Base-by-base conservation (phyloP, 2,113 vertebrate species). In the Osmerus mordax region DNA sequence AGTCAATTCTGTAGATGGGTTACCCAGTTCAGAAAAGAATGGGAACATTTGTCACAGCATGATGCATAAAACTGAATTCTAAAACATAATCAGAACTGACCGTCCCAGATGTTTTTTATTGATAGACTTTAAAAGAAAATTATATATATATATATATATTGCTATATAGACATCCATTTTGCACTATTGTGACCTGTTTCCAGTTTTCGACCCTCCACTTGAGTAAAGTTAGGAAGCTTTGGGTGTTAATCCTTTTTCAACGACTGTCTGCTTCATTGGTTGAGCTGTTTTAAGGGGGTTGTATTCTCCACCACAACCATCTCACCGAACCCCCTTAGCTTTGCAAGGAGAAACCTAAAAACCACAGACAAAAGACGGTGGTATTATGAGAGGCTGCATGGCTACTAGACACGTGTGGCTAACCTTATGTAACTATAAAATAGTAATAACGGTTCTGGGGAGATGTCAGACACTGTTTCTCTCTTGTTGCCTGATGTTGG, bases 381-480 rank as follows among this genome's bases (percentile, higher is more conserved):
- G 23, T 7, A 54, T 3, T 19, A 70, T 18, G 62, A 58, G 2
- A 56, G 65, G 32, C 13, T 19, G 19, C 19, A 41, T 74, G 16
- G 25, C 4, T 78, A 53, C 53, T 62, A 60, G 58, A 75, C 69
- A 25, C 21, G 52, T 53, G 55, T 62, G 81, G 66, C 29, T 47
- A 68, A 73, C 58, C 28, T 70, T 51, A 67, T 54, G 64, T 69
- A 67, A 75, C 53, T 73, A 69, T 72, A 75, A 54, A 79, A 61
- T 56, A 36, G n/a, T 32, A 68, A 72, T 55, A 72, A 70, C 28
- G 36, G 15, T 36, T 19, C 18, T 66, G 36, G 59, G 55, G 23
- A 63, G 68, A 25, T 56, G 16, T 23, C 32, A 58, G n/a, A 3
- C 18, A 76, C 66, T 64, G 14, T 71, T 70, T 78, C 62, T 51